Percentiles rank a stretch among this genome's conserved stretches.
Conservation (phyloP, 2,113 vertebrate genomes). For the Danio rerio region GRCz12tu NC_133178.1:43699001-43699500, state of each 20-base stretch:
- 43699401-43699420: no score
- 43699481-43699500: no score
- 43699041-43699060: neutral
- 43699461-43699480: no score
- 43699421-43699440: no score
- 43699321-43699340: neutral
- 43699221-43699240: constrained; percentile 44
- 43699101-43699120: constrained; percentile 28
- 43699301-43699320: neutral
- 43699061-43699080: constrained; percentile 25
- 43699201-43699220: constrained; percentile 41
- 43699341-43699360: no score
- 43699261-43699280: constrained; percentile 15
- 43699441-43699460: no score
- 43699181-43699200: constrained; percentile 32
- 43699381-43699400: no score
- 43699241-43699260: constrained; percentile 41
- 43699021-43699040: neutral
- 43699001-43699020: neutral
- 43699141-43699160: constrained; percentile 60
- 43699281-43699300: neutral
- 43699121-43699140: constrained; percentile 42
- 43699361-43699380: no score
- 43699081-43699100: neutral
- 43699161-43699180: constrained; percentile 40